Evolutionary conservation across 2,888 invertebrate genomes (phyloP).

Genomic region (Cheilosia variabilis): DNA sequence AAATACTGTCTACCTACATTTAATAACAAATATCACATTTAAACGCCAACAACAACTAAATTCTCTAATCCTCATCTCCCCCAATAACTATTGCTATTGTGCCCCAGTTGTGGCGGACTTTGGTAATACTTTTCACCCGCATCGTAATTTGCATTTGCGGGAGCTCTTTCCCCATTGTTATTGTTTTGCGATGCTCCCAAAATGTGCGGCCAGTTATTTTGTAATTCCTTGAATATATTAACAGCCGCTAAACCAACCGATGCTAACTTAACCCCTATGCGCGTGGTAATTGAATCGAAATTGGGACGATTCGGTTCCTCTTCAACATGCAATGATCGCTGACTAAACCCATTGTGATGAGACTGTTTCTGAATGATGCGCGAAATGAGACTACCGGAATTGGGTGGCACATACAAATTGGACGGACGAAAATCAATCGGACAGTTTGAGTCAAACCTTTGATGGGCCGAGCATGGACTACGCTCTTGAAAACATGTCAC

Average conservation of each 20-base stretch:
- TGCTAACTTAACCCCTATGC: constrained; percentile 81
- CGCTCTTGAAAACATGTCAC: constrained; percentile 89
- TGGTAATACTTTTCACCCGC: constrained; percentile 44
- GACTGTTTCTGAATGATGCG: constrained; percentile 79
- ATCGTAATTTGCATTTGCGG: not conserved
- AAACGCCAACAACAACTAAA: not conserved
- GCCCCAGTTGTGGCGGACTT: not conserved
- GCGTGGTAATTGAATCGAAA: constrained; percentile 77
- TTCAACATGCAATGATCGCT: constrained; percentile 73
- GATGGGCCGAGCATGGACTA: constrained; percentile 87
- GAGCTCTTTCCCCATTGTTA: not conserved
- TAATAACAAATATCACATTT: constrained; percentile 27
- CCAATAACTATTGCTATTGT: constrained; percentile 22
- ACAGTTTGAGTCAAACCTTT: constrained; percentile 85
- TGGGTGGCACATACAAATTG: constrained; percentile 81
- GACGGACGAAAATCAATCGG: constrained; percentile 80
- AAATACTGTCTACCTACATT: not conserved
- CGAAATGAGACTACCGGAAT: constrained; percentile 79
- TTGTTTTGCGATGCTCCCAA: constrained; percentile 14
- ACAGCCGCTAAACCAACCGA: constrained; percentile 82
- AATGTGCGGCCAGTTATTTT: constrained; percentile 34
- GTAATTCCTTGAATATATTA: constrained; percentile 80
- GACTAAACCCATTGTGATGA: constrained; percentile 74
- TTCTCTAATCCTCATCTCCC: not conserved
- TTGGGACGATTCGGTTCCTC: constrained; percentile 74